phyloP scores from a whole-genome alignment of 1,140 invertebrate species.

The Oryctes rhinoceros region DNA sequence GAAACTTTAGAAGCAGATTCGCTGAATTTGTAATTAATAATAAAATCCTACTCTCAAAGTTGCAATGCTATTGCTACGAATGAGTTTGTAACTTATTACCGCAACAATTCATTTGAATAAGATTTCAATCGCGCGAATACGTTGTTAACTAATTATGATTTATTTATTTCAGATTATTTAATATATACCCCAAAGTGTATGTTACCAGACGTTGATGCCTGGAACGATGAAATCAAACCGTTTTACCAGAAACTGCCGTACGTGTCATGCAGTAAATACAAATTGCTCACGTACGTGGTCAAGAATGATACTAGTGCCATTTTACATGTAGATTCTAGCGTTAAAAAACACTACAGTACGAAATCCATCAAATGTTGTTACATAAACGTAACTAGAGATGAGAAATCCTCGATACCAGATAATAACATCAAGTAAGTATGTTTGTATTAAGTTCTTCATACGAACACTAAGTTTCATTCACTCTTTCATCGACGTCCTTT shows the following conservation, averaged over 20 bases:
- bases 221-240: conserved; percentile 49
- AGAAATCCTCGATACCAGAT: conserved; percentile 9
- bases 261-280: conserved; percentile 64
- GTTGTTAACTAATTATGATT: neutral
- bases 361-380: conserved; percentile 48
- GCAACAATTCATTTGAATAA: too few species aligned
- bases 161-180: conserved; percentile 44
- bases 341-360: conserved; percentile 48
- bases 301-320: conserved; percentile 50
- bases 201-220: conserved; percentile 52
- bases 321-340: conserved; percentile 50
- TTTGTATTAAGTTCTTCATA: neutral
- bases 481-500: too few species aligned
- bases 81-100: too few species aligned
- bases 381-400: conserved; percentile 39
- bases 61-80: too few species aligned
- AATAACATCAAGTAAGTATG: conserved; percentile 32
- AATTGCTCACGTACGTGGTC: conserved; percentile 53
- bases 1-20: too few species aligned
- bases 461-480: too few species aligned
- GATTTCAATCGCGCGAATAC: too few species aligned
- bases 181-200: conserved; percentile 51
- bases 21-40: too few species aligned
- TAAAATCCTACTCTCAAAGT: too few species aligned
- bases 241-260: conserved; percentile 49